phyloP scores from a whole-genome alignment of 2,113 vertebrate species.

The Salvelinus fontinalis region DNA sequence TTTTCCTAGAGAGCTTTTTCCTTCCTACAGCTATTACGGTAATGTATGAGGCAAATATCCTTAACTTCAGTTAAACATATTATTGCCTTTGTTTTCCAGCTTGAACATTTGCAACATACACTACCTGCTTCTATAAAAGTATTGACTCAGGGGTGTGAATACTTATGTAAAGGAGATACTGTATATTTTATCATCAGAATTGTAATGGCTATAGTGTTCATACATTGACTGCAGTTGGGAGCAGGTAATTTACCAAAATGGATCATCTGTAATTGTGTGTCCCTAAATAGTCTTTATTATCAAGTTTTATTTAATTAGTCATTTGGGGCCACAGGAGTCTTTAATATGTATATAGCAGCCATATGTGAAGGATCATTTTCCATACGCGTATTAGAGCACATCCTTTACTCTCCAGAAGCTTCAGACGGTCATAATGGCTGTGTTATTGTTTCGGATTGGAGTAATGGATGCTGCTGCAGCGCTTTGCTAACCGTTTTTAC shows the following conservation, averaged over 20 bases:
- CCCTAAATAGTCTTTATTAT: slow-evolving; percentile 13
- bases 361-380: slow-evolving; percentile 22
- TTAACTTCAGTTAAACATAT: slow-evolving; percentile 25
- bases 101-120: slow-evolving; percentile 15
- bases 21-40: slow-evolving; percentile 7
- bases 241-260: slow-evolving; percentile 22
- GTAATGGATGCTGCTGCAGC: no score
- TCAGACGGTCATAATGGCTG: slow-evolving; percentile 5
- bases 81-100: slow-evolving; percentile 14
- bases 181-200: slow-evolving; percentile 9
- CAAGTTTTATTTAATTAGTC: slow-evolving; percentile 21
- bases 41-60: slow-evolving; percentile 19
- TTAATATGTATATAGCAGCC: slow-evolving; percentile 32
- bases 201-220: slow-evolving; percentile 17
- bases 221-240: neutral
- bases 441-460: slow-evolving; percentile 12
- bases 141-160: no score
- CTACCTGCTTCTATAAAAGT: no score
- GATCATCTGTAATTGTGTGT: slow-evolving; percentile 20
- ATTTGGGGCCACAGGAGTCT: neutral
- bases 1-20: no score
- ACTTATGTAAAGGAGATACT: no score
- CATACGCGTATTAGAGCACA: slow-evolving; percentile 14
- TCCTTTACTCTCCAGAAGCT: neutral
- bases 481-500: no score